Base-by-base conservation (phyloP, 2,797 vertebrate genomes). In the Megalops cyprinoides region DNA sequence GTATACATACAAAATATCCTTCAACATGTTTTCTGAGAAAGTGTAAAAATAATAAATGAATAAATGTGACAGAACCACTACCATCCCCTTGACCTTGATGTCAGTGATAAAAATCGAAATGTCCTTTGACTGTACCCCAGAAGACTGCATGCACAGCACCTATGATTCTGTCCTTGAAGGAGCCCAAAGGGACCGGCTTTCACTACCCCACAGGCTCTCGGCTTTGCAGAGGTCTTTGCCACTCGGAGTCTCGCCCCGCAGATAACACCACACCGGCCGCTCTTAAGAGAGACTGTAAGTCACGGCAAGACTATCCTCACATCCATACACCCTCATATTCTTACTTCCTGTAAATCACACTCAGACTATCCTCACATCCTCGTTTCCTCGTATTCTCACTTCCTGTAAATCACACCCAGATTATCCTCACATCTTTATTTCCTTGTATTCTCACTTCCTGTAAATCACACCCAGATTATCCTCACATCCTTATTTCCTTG, bases 101-200 rank as follows among this genome's bases (percentile, higher is more conserved):
- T 71, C 78, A 79, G 48, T 20, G 39, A 79, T 79, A 67, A 79
- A 79, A 79, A 71, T 37, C 28, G 12, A 39, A 69, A 55, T 53
- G 46, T 71, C 62, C 78, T 79, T 79, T 79, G 62, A 79, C 53
- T 67, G 49, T 69, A 69, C 78, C 78, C 62, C 78, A 25, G 78
- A 79, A 53, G 62, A 71, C 60, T 48, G 20, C 34, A 53, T 28
- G 34, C 48, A 18, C 23, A 62, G 48, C 75, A 8, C 25, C 34
- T 49, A 51, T 46, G 56, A 49, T 53, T 71, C 49, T 79, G n/a
- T 71, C 78, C 60, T 62, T 71, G 44, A 79, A 71, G 28, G 31
- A 20, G 25, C 37, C 78, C 48, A 44, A 20, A 6, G 77, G 77
- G 78, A 62, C 14, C 15, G 67, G 48, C 23, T n/a, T n/a, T 20